Conservation (phyloP, 2,888 invertebrate genomes). For the Luffia ferchaultella region DNA sequence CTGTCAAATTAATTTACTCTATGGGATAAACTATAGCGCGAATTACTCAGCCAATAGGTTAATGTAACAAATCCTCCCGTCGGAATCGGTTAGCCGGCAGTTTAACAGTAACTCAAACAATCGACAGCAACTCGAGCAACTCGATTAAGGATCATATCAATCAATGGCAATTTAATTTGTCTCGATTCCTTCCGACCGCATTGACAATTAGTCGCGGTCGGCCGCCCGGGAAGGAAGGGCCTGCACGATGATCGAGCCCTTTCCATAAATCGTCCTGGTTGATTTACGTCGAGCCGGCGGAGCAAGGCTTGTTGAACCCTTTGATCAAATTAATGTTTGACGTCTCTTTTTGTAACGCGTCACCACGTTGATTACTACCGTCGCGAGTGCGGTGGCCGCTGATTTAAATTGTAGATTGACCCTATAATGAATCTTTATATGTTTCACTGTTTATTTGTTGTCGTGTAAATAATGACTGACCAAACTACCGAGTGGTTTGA, state of each 20-base stretch:
- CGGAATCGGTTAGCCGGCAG: background rate
- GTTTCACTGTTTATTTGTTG: too few species aligned
- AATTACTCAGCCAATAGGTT: background rate
- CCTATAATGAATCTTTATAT: too few species aligned
- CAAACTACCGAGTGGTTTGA: too few species aligned
- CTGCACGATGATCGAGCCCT: slow-evolving; percentile 3
- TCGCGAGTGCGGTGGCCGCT: too few species aligned
- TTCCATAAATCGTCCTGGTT: slow-evolving; percentile 17
- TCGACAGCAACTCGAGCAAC: background rate
- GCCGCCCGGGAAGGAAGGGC: slow-evolving; percentile 31
- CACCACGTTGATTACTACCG: too few species aligned
- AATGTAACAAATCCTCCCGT: background rate
- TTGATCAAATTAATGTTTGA: background rate
- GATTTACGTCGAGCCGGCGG: slow-evolving; percentile 30
- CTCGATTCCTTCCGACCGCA: slow-evolving; percentile 26
- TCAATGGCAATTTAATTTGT: slow-evolving; percentile 24
- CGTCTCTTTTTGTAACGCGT: background rate
- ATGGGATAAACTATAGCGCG: too few species aligned
- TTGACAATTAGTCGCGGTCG: slow-evolving; percentile 34
- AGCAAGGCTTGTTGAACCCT: background rate
- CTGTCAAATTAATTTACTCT: too few species aligned
- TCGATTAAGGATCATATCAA: slow-evolving; percentile 3
- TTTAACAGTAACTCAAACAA: background rate
- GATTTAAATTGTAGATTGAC: background rate
- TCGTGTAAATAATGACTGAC: too few species aligned